Evolutionary conservation across 1,140 invertebrate genomes (phyloP).

Genomic region (Ectropis grisescens): DNA sequence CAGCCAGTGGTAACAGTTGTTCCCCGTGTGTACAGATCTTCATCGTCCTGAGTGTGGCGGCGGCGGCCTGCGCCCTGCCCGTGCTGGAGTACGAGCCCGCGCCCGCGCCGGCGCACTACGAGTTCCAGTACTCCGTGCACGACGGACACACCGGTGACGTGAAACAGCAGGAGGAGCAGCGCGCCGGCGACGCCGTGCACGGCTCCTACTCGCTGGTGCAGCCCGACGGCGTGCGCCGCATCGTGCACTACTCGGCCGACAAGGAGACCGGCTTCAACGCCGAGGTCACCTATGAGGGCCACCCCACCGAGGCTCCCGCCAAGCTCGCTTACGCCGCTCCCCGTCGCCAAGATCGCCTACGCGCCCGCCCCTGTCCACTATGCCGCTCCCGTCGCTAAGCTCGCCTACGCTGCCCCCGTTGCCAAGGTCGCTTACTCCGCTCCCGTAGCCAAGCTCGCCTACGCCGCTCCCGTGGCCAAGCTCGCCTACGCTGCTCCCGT

Average conservation of each 20-base stretch:
- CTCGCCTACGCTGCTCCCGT: conserved; percentile 28
- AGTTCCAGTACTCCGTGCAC: conserved; percentile 77
- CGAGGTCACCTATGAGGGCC: conserved; percentile 37
- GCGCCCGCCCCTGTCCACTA: conserved; percentile 19
- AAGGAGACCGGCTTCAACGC: conserved; percentile 41
- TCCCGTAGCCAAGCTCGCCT: conserved; percentile 13
- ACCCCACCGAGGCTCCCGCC: conserved; percentile 14
- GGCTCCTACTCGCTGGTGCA: conserved; percentile 74
- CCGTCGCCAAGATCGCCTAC: conserved; percentile 12
- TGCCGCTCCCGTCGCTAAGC: conserved; percentile 3
- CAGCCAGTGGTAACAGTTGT: too few species aligned
- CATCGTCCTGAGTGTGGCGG: conserved; percentile 32
- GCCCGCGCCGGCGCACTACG: conserved; percentile 74
- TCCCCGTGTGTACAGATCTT: too few species aligned
- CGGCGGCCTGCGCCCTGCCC: conserved; percentile 29
- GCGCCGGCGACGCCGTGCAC: conserved; percentile 73
- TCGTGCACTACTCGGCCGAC: conserved; percentile 72
- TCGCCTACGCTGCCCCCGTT: conserved; percentile 19
- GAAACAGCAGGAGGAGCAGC: conserved; percentile 55
- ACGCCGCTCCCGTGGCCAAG: conserved; percentile 26
- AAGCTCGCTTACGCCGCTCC: conserved; percentile 23
- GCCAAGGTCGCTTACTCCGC: conserved; percentile 13
- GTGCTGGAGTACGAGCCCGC: conserved; percentile 45
- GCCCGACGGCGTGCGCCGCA: conserved; percentile 70
- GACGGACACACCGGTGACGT: conserved; percentile 70